Base-by-base conservation (phyloP, 2,797 vertebrate species). In the Benthosema pterotum region DNA sequence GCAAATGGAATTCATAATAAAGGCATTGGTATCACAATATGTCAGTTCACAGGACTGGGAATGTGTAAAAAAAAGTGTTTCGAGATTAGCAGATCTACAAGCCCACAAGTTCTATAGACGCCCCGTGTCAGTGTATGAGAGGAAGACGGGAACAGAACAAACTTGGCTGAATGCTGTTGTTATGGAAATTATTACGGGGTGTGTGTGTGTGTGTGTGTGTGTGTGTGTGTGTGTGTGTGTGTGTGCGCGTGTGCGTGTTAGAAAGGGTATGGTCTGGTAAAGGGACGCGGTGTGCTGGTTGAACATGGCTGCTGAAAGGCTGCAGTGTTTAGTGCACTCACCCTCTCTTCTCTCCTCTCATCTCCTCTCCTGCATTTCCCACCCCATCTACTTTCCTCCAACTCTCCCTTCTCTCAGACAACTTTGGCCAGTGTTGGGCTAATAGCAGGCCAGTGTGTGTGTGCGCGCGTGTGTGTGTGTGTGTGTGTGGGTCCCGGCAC, bases 221-320 rank as follows among this genome's bases (percentile, higher is more conserved):
- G 53, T 38, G 42, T 52, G 42, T 18, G 52, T 43, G 42, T 51
- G 45, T 52, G 56, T 11, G 22, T 59, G 45, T 47, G 57, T 64
- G 49, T 51, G 65, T 42, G 57, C 60, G 58, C 25, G 52, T 66
- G 62, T 54, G 69, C 38, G 60, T 63, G 70, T 73, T 62, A 54
- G 72, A 77, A 72, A 68, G 72, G 71, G 79, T 78, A 65, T 46
- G 76, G 66, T 75, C 68, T 65, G 75, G 71, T 75, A 80, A 83
- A 83, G 85, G 6, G 84, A 91, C 90, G 89, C 79, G 73, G 83
- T 87, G 84, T 88, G 80, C 86, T 63, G 77, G 74, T 86, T 84
- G 82, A 69, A 79, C 65, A 83, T 72, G 69, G 50, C 71, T 48
- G 47, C 81, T 88, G 83, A 90, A 92, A 91, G 89, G 80, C 86